phyloP scores from a whole-genome alignment of 2,113 vertebrate species.

The Brachyhypopomus occidentalis region DNA sequence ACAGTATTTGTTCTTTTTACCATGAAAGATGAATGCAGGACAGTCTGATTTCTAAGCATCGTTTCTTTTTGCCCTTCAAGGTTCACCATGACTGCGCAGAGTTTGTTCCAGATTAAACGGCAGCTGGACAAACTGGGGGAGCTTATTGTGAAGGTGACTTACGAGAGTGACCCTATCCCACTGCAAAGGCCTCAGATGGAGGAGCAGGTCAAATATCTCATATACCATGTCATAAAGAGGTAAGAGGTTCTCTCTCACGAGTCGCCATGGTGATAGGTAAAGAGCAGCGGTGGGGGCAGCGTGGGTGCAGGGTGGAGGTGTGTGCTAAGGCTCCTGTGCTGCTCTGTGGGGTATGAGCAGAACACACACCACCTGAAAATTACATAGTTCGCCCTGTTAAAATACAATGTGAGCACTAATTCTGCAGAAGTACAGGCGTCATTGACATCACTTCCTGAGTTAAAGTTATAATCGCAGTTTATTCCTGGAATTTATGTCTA shows the following conservation, averaged over 20 bases:
- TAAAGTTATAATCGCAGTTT: too few species aligned
- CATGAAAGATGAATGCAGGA: too few species aligned
- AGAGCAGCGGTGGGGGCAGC: too few species aligned
- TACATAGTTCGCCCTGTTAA: too few species aligned
- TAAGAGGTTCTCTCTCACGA: constrained; percentile 54
- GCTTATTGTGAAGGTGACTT: constrained; percentile 88
- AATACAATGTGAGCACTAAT: neutral
- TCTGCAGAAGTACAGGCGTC: neutral
- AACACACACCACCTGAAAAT: too few species aligned
- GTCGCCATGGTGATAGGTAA: neutral
- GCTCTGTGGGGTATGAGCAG: too few species aligned
- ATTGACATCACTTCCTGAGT: too few species aligned
- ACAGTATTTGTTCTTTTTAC: too few species aligned
- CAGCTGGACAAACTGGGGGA: constrained; percentile 94
- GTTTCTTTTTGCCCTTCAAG: constrained; percentile 62
- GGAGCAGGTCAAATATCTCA: constrained; percentile 86
- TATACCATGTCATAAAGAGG: constrained; percentile 93
- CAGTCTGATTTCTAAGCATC: neutral
- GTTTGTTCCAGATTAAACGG: constrained; percentile 93
- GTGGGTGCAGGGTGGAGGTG: too few species aligned
- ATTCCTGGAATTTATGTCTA: too few species aligned
- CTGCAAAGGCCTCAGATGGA: constrained; percentile 86
- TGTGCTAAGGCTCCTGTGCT: too few species aligned
- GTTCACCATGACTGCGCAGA: constrained; percentile 89
- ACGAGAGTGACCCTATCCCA: constrained; percentile 91